These are phyloP conservation scores for Ptychoptera albimana DNA, from an alignment of 2,888 invertebrate genomes.

Conservation along the genomic window DNA sequence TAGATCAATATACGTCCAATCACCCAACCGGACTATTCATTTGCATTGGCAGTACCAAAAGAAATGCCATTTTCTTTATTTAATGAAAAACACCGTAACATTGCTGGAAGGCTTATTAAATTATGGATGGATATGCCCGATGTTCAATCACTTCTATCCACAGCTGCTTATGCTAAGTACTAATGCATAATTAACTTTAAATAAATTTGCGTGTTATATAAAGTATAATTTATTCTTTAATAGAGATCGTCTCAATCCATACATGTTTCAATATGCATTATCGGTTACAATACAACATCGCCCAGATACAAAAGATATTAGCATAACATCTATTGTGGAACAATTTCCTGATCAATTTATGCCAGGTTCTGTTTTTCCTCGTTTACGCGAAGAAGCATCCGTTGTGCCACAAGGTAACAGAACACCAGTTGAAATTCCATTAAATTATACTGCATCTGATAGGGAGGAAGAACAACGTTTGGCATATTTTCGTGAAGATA, in stretches of 20 bases:
- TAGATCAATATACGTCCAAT: conserved; percentile 23
- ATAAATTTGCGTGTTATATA: no score
- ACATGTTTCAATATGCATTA: conserved; percentile 62
- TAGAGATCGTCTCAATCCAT: conserved; percentile 60
- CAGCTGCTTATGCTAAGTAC: conserved; percentile 41
- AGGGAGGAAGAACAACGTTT: conserved; percentile 62
- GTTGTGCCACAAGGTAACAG: conserved; percentile 31
- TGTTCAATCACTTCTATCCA: conserved; percentile 48
- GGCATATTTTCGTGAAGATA: conserved; percentile 73
- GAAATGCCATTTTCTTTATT: conserved; percentile 50
- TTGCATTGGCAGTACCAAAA: conserved; percentile 16
- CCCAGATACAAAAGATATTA: conserved; percentile 28
- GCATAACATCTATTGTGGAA: conserved; percentile 57
- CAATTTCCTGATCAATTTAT: conserved; percentile 71
- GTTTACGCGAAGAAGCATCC: conserved; percentile 51
- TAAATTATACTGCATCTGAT: conserved; percentile 58
- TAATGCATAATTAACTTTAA: no score
- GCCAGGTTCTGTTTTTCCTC: conserved; percentile 52
- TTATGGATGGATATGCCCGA: conserved; percentile 44
- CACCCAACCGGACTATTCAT: conserved; percentile 20
- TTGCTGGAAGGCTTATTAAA: conserved; percentile 53
- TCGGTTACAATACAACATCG: conserved; percentile 59
- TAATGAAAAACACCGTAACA: conserved; percentile 48
- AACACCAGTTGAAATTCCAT: conserved; percentile 47
- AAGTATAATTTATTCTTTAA: conserved; percentile 14